Percentiles rank a stretch among this genome's conserved stretches.
Evolutionary conservation across 2,888 invertebrate genomes (phyloP).

Genomic region (Drosophila niveifrons): DNA sequence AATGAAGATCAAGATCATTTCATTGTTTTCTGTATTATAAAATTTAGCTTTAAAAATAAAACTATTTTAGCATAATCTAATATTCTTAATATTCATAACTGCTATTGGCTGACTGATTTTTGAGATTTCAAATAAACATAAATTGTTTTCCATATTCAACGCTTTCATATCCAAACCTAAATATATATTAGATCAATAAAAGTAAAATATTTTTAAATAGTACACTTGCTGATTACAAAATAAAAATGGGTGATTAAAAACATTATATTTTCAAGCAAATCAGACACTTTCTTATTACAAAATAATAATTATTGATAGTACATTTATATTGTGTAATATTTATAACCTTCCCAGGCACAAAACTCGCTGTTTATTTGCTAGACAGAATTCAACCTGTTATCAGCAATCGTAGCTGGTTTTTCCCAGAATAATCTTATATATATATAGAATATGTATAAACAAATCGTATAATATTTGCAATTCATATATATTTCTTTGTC

Average conservation of each 20-base stretch:
- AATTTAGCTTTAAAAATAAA: too few species aligned
- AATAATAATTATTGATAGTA: background rate
- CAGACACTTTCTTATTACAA: too few species aligned
- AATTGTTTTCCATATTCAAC: too few species aligned
- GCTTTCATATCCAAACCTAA: too few species aligned
- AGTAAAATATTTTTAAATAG: background rate
- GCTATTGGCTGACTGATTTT: too few species aligned
- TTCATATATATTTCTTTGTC: background rate
- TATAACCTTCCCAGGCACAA: background rate
- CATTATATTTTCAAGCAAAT: background rate
- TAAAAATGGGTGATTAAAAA: too few species aligned
- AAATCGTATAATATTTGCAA: background rate
- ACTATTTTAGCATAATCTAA: too few species aligned
- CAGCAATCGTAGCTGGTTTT: background rate
- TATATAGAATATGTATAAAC: background rate
- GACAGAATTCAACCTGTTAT: slow-evolving; percentile 2
- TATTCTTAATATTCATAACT: too few species aligned
- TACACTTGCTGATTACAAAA: too few species aligned
- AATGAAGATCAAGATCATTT: background rate
- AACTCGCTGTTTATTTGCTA: background rate
- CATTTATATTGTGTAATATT: slow-evolving; percentile 1
- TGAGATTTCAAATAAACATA: too few species aligned
- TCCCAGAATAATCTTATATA: background rate
- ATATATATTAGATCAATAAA: too few species aligned
- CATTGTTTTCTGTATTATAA: too few species aligned